Base-by-base conservation (phyloP, 2,797 vertebrate species). In the Hippopotamyrus pictus region DNA sequence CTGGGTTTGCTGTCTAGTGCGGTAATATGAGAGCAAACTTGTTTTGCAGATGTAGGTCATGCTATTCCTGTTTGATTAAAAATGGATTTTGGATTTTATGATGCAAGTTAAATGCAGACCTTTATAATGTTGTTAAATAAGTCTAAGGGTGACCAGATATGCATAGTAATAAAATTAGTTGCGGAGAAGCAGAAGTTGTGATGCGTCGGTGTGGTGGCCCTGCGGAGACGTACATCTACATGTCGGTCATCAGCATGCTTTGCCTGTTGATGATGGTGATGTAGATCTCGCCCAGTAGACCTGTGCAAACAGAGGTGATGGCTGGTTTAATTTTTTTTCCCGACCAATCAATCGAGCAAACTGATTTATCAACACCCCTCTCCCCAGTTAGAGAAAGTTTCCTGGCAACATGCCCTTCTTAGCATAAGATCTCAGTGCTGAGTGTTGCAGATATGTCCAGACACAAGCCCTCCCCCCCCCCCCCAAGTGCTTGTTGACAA, bases 401-500 rank as follows among this genome's bases (percentile, higher is more conserved):
- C 88, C 79, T 84, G 76, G 88, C 41, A 48, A 8, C 29, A 1
- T 73, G 62, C 87, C 59, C 87, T 51, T 6, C 17, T 33, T 33
- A 25, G 62, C 69, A 62, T 46, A 51, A 46, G 44, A 48, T 25
- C 41, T 73, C 17, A 76, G 22, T 73, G n/a, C 9, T 54, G 51
- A 50, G 50, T 86, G 84, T 53, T 54, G 51, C 44, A 62, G 54
- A 87, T 59, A 59, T 59, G 86, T 37, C 86, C 54, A 41, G 25
- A 41, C 25, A 41, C 9, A 6, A 3, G 14, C 25, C 14, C 50
- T 4, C 48, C 50, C 22, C 22, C 17, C 50, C 50, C 85, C 85
- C 54, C 50, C 85, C 86, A 37, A 87, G 53, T 69, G 5, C 87
- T 22, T 88, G 87, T 59, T 73, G 87, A 17, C n/a, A 51, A 84